Conservation (phyloP, 30 jellyfish, hydroid and myxozoan genomes). For the Rhopilema esculentum region DNA sequence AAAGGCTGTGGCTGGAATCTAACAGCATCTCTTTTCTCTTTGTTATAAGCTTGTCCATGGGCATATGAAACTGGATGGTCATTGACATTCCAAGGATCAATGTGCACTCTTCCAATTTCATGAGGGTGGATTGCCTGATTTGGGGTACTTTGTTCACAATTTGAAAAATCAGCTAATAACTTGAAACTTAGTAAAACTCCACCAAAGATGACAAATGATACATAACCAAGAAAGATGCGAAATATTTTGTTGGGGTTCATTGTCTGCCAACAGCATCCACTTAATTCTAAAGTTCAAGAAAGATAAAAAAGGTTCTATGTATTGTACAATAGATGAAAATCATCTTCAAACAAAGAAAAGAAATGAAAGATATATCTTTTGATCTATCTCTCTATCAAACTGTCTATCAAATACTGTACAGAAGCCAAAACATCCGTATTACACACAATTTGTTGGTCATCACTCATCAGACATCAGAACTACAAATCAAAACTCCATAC, state of each 20-base stretch:
- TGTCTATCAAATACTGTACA: no score
- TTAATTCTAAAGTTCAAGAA: not conserved
- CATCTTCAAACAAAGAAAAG: no score
- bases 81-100: constrained; percentile 71
- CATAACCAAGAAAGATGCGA: constrained; percentile 40
- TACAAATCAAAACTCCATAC: no score
- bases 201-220: constrained; percentile 41
- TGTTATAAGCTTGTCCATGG: not conserved
- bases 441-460: no score
- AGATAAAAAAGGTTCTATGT: no score
- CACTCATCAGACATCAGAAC: no score
- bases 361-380: no score
- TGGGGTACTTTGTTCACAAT: constrained; percentile 6
- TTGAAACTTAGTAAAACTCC: constrained; percentile 46
- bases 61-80: constrained; percentile 56
- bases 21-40: constrained; percentile 22
- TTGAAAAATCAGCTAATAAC: constrained; percentile 57
- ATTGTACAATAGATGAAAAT: not conserved
- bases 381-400: no score
- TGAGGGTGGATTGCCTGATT: constrained; percentile 33
- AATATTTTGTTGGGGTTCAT: constrained; percentile 12
- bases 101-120: not conserved
- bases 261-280: not conserved
- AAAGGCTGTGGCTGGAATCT: not conserved
- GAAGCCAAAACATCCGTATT: no score